Evolutionary conservation across 2,888 invertebrate genomes (phyloP).

Genomic region (Leptinotarsa rubiginosa): DNA sequence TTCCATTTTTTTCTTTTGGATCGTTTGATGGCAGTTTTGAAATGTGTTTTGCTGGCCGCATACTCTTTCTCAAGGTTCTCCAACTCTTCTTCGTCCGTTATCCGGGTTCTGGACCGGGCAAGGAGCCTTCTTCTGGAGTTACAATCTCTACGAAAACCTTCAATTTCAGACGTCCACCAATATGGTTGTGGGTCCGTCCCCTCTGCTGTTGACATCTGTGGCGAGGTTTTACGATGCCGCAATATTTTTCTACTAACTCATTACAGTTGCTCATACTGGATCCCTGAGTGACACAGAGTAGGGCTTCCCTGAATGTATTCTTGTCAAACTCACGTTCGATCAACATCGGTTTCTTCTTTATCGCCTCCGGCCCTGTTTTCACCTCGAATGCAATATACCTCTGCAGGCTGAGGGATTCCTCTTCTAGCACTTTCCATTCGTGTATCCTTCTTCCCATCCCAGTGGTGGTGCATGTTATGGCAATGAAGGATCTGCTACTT

Average conservation of each 20-base stretch:
- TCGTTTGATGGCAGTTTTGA: not conserved
- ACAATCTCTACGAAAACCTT: not conserved
- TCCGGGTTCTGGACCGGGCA: not conserved
- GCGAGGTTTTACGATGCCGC: not conserved
- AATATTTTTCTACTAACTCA: not conserved
- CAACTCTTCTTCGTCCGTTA: not conserved
- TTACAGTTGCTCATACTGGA: no score
- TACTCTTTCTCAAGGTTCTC: not conserved
- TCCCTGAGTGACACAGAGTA: not conserved
- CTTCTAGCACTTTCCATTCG: not conserved
- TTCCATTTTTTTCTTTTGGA: not conserved
- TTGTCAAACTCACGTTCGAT: not conserved
- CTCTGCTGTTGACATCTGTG: not conserved
- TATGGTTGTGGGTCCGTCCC: not conserved
- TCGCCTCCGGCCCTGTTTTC: no score
- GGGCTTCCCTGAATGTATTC: not conserved
- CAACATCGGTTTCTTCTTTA: not conserved
- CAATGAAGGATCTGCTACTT: not conserved
- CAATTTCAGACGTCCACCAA: constrained; percentile 4
- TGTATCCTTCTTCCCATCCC: not conserved
- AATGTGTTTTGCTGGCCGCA: not conserved
- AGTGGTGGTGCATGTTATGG: not conserved
- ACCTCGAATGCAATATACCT: not conserved
- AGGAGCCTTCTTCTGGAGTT: not conserved
- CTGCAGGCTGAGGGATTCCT: constrained; percentile 4